These are phyloP conservation scores for Perdix hodgsoniae DNA, from an alignment of 2,797 vertebrate genomes.

Conservation along the genomic window DNA sequence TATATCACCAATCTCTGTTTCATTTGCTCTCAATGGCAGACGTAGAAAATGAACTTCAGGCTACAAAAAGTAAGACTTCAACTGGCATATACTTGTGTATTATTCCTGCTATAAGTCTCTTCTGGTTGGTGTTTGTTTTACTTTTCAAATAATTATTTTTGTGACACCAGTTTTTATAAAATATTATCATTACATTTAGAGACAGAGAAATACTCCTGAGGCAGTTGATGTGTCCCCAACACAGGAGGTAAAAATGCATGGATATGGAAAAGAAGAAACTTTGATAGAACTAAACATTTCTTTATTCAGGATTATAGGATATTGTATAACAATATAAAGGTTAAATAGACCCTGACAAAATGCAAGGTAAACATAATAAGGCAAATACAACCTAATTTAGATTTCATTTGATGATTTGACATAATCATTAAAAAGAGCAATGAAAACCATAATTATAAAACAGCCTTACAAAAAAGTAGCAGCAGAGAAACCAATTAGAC, in stretches of 20 bases:
- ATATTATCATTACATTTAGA: neutral
- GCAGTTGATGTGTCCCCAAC: neutral
- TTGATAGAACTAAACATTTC: neutral
- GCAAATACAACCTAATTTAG: neutral
- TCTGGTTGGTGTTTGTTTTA: neutral
- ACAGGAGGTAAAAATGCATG: neutral
- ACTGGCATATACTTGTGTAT: neutral
- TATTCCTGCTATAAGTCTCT: neutral
- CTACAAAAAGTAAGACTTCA: neutral
- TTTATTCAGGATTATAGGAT: neutral
- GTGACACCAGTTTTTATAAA: neutral
- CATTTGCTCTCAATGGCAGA: neutral
- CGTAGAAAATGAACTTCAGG: neutral
- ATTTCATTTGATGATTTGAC: neutral
- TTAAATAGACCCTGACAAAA: slow-evolving; percentile 18
- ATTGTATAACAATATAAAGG: neutral
- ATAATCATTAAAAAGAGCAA: neutral
- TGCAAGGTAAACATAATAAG: neutral
- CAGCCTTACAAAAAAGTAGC: neutral
- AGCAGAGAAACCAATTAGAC: neutral
- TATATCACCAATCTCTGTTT: neutral
- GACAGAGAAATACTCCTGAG: neutral
- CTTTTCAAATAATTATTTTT: slow-evolving; percentile 33
- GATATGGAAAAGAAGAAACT: neutral
- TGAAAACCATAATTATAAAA: neutral